phyloP scores from a whole-genome alignment of 2,888 invertebrate genomes.

The Coremacera marginata region DNA sequence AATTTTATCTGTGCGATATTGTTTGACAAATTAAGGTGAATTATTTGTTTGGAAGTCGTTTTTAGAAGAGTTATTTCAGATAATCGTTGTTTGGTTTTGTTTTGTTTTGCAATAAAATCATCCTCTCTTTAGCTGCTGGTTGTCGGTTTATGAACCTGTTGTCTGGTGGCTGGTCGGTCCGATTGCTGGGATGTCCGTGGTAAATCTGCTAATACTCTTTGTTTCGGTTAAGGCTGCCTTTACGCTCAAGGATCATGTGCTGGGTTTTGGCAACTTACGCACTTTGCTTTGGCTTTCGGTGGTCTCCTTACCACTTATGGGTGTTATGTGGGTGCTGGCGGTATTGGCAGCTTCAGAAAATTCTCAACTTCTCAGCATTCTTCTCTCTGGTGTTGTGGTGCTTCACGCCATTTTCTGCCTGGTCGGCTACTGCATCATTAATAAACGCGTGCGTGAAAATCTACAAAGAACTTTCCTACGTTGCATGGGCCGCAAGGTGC shows the following conservation, averaged over 20 bases:
- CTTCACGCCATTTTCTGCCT: slow-evolving; percentile 86
- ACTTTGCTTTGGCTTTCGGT: slow-evolving; percentile 90
- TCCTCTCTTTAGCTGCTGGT: slow-evolving; percentile 84
- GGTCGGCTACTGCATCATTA: slow-evolving; percentile 88
- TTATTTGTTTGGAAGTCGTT: not conserved
- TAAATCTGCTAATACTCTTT: slow-evolving; percentile 84
- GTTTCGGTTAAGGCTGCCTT: slow-evolving; percentile 92
- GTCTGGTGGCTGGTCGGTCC: slow-evolving; percentile 97
- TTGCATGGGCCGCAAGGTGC: slow-evolving; percentile 86
- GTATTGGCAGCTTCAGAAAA: slow-evolving; percentile 83
- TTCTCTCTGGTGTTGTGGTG: slow-evolving; percentile 82
- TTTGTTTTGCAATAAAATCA: not conserved
- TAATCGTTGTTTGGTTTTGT: not conserved
- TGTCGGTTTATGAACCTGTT: slow-evolving; percentile 91
- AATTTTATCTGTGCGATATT: not conserved
- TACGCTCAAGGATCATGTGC: slow-evolving; percentile 88
- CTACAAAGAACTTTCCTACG: slow-evolving; percentile 73
- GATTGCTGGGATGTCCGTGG: slow-evolving; percentile 81
- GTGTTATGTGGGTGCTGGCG: slow-evolving; percentile 88
- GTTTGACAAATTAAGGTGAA: too few relatives aligned
- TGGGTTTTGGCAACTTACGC: slow-evolving; percentile 87
- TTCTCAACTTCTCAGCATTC: slow-evolving; percentile 79
- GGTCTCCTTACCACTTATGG: slow-evolving; percentile 85
- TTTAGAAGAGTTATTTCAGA: not conserved
- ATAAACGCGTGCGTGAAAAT: slow-evolving; percentile 85